Base-by-base conservation (phyloP, 2,113 vertebrate genomes). In the Silurus meridionalis region DNA sequence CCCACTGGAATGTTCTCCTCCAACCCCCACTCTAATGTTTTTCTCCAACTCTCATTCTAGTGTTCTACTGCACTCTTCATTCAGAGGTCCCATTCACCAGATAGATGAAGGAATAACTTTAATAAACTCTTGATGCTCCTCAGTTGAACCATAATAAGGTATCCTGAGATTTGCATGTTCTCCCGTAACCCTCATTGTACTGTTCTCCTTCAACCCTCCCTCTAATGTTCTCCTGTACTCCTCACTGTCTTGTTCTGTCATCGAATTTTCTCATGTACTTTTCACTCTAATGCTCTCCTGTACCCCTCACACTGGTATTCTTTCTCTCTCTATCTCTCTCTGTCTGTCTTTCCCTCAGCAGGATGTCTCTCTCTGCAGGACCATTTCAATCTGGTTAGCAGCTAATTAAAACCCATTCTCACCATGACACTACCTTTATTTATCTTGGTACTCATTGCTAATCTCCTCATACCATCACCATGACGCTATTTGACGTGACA, bases 321-420 rank as follows among this genome's bases (percentile, higher is more conserved):
- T 37, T 37, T 37, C 37, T 28, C 86, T 55, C 75, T 52, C 69
- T 75, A 1, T 23, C 71, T 19, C 64, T 81, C 78, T 64, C 53
- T 25, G n/a, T 9, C 25, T 82, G 67, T 25, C 77, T 21, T 58
- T 66, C 89, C 83, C 72, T 88, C 90, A 28, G 91, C 91, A 91
- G 91, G 92, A 92, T 89, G 89, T 90, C 92, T 92, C 91, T 93
- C 92, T 93, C 92, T 71, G 64, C 91, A 94, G 93, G 93, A 93
- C 93, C 90, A 88, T 94, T 95, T 93, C 93, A 95, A 94, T 94
- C 93, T 94, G 86, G 92, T 95, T 95, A 94, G 92, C 90, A 91
- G 92, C 93, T 94, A 95, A 95, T 95, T 95, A 94, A 94, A 95
- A 92, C 80, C 37, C 83, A 89, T 92, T 92, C 90, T 91, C 89